Conservation (phyloP, 2,888 invertebrate genomes). For the Microctonus hyperodae region DNA sequence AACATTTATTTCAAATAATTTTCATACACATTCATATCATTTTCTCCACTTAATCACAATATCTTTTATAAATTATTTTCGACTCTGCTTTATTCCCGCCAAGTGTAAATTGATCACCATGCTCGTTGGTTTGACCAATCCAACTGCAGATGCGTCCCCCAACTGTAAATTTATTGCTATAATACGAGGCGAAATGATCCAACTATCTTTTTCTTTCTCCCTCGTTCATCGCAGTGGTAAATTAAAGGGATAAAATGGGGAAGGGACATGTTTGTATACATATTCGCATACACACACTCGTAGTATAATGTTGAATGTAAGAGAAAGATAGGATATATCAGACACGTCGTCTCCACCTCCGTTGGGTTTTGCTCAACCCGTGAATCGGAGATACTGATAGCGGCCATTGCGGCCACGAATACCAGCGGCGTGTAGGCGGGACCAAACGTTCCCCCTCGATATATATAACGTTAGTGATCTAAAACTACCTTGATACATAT, state of each 20-base stretch:
- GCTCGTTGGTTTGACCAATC: constrained; percentile 26
- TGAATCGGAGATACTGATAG: constrained; percentile 56
- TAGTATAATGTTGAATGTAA: constrained; percentile 18
- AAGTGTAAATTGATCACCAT: constrained; percentile 29
- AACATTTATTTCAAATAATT: background rate
- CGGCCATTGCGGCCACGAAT: constrained; percentile 61
- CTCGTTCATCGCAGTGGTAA: background rate
- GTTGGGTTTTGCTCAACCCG: constrained; percentile 41
- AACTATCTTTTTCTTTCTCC: constrained; percentile 7
- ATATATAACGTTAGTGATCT: background rate
- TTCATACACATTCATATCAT: no score
- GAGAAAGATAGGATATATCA: constrained; percentile 42
- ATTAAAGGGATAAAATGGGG: constrained; percentile 26
- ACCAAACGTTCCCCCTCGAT: constrained; percentile 47
- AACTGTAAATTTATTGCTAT: constrained; percentile 42
- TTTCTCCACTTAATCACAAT: no score
- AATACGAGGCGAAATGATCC: constrained; percentile 27
- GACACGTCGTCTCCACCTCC: constrained; percentile 60
- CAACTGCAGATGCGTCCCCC: constrained; percentile 30
- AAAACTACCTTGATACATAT: constrained; percentile 17
- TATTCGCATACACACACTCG: constrained; percentile 23
- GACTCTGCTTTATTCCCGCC: no score
- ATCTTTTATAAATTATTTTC: no score
- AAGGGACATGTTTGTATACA: constrained; percentile 33
- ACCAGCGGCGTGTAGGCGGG: constrained; percentile 59